Conservation (phyloP, 2,113 vertebrate species). For the Bubo scandiacus region DNA sequence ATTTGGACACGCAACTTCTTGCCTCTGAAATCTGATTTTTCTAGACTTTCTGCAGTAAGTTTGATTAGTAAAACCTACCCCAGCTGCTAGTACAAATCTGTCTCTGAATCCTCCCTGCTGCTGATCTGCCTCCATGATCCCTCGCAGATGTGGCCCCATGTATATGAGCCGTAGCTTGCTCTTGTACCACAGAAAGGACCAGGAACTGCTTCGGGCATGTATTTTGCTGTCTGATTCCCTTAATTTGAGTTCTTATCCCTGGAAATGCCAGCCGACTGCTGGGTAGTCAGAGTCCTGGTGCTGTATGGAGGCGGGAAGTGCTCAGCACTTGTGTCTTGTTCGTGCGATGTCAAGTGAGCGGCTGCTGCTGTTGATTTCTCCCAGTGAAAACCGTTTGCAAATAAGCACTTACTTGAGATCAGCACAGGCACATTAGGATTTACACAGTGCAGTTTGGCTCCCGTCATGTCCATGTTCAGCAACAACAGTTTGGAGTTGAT, state of each 20-base stretch:
- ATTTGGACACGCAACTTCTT: background rate
- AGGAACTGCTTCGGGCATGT: background rate
- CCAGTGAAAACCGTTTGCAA: background rate
- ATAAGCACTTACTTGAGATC: background rate
- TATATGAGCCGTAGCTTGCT: background rate
- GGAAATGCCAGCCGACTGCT: accelerated
- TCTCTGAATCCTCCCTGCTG: background rate
- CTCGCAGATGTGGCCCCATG: accelerated
- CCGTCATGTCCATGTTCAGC: background rate
- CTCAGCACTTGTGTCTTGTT: accelerated
- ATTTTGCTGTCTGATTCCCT: accelerated
- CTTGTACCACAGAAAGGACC: too few relatives aligned
- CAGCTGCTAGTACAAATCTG: background rate
- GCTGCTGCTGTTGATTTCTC: background rate
- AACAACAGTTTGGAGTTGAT: background rate
- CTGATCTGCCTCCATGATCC: background rate
- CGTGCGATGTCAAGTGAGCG: accelerated
- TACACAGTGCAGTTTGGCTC: background rate
- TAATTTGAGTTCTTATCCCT: background rate
- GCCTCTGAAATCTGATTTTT: background rate
- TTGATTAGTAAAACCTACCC: background rate
- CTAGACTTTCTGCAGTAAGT: background rate
- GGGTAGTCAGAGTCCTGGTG: background rate
- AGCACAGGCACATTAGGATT: accelerated
- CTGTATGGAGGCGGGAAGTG: background rate